phyloP scores from a whole-genome alignment of 1,140 invertebrate species.

The Saxidomus purpurata region DNA sequence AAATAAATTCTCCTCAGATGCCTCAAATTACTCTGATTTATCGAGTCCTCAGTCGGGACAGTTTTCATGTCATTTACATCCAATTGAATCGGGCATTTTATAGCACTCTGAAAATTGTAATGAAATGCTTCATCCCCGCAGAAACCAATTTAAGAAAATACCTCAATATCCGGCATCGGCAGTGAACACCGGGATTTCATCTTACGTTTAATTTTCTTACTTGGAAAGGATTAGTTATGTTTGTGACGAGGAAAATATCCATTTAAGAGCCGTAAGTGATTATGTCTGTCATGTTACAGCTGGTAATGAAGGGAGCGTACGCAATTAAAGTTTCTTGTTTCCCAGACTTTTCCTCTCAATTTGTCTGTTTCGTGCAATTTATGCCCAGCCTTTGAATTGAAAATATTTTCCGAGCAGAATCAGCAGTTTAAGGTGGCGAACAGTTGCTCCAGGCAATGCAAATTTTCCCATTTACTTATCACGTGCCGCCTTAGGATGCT shows the following conservation, averaged over 20 bases:
- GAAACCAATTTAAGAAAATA: conserved; percentile 43
- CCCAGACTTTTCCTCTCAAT: background rate
- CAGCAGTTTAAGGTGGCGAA: background rate
- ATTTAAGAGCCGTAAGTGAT: conserved; percentile 51
- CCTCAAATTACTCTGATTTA: conserved; percentile 20
- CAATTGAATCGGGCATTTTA: background rate
- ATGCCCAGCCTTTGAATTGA: background rate
- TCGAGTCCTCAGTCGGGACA: conserved; percentile 1
- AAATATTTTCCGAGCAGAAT: background rate
- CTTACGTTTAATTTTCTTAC: conserved; percentile 27
- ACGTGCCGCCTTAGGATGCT: background rate
- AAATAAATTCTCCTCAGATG: conserved; percentile 1
- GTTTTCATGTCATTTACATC: conserved; percentile 18
- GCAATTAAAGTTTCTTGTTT: conserved; percentile 14
- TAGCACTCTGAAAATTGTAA: background rate
- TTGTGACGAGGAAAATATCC: conserved; percentile 4
- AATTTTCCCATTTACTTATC: background rate
- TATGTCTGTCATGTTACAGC: conserved; percentile 14
- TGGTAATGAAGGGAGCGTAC: conserved; percentile 20
- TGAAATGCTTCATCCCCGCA: background rate
- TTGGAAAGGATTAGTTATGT: conserved; percentile 24
- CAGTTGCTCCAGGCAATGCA: background rate
- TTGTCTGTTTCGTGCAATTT: conserved; percentile 39
- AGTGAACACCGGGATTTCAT: background rate
- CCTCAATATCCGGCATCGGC: conserved; percentile 7